Conservation (phyloP, 2,888 invertebrate genomes). For the Gymnosoma rotundatum region DNA sequence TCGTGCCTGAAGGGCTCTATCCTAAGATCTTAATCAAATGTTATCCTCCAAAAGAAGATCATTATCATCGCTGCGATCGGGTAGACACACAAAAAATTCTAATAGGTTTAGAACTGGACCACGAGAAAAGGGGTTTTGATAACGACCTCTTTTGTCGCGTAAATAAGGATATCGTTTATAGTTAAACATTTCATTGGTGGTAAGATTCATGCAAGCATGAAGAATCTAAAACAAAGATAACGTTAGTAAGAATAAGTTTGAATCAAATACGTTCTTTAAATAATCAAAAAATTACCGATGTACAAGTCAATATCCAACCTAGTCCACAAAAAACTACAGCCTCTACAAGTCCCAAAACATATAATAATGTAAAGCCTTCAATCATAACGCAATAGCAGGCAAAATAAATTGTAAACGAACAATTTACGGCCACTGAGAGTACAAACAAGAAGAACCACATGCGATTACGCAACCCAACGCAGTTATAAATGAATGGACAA, state of each 20-base stretch:
- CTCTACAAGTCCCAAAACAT: conserved; percentile 91
- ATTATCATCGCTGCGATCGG: conserved; percentile 90
- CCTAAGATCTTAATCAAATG: conserved; percentile 82
- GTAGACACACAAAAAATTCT: conserved; percentile 94
- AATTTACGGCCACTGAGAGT: conserved; percentile 93
- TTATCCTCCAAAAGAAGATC: conserved; percentile 87
- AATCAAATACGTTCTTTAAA: neutral
- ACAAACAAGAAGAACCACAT: conserved; percentile 97
- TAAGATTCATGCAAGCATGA: conserved; percentile 95
- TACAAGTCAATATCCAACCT: conserved; percentile 93
- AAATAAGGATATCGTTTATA: conserved; percentile 95
- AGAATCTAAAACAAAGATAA: conserved; percentile 85
- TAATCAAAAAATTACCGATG: conserved; percentile 87
- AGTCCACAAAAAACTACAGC: conserved; percentile 92
- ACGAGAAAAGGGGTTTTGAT: conserved; percentile 95
- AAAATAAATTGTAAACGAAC: conserved; percentile 93
- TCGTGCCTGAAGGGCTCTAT: conserved; percentile 75
- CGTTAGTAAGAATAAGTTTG: neutral
- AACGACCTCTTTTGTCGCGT: conserved; percentile 93
- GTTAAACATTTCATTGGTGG: conserved; percentile 97
- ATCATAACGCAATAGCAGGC: conserved; percentile 92
- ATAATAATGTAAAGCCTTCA: conserved; percentile 92
- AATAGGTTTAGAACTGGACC: conserved; percentile 93
- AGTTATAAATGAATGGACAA: conserved; percentile 97
- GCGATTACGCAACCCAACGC: conserved; percentile 94